Percentiles rank a stretch among this genome's conserved stretches.
Conservation (phyloP, 1,140 invertebrate species). For the Mamestra configurata region DNA sequence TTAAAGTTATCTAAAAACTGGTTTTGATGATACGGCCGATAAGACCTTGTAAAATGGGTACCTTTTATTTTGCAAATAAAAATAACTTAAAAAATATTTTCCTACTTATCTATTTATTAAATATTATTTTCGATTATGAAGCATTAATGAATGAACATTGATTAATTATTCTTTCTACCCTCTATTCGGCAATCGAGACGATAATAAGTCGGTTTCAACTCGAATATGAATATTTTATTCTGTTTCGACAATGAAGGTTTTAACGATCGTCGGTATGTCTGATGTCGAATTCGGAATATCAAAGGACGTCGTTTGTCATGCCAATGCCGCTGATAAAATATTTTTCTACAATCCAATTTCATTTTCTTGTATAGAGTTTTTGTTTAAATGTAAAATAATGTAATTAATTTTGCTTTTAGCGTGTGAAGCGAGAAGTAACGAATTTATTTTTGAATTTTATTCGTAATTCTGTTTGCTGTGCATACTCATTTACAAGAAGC, state of each 20-base stretch:
- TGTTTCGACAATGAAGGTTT: background rate
- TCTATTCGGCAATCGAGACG: background rate
- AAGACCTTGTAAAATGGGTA: no score
- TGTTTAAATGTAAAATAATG: background rate
- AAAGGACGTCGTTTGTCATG: constrained; percentile 9
- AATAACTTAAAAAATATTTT: no score
- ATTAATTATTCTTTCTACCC: background rate
- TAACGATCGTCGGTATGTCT: constrained; percentile 27
- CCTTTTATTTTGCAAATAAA: no score
- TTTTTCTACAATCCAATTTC: constrained; percentile 20
- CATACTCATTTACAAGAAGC: background rate
- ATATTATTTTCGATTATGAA: background rate
- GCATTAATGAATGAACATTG: background rate
- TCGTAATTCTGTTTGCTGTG: no score
- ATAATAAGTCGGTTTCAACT: background rate
- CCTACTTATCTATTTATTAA: no score
- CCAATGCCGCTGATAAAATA: constrained; percentile 19
- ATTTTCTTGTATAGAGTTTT: constrained; percentile 11
- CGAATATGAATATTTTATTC: constrained; percentile 16
- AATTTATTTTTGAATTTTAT: no score
- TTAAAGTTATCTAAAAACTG: no score
- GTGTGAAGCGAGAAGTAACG: no score
- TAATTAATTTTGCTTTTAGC: constrained; percentile 19
- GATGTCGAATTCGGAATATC: constrained; percentile 2
- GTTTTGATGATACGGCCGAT: no score